Evolutionary conservation across 1,140 invertebrate species (phyloP).

Genomic region (Oscheius sp.): DNA sequence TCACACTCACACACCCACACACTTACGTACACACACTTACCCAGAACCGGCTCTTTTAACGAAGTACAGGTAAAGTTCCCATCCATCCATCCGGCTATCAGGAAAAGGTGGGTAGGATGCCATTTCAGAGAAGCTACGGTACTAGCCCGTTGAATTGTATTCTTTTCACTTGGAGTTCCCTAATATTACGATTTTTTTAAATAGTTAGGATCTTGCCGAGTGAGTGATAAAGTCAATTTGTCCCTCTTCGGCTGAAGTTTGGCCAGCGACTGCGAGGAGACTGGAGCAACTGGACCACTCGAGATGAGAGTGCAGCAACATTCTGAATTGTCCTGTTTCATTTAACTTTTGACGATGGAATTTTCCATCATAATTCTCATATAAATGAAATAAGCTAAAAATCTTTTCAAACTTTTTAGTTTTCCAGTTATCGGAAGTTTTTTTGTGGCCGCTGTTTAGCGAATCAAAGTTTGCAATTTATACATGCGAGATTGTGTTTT

Average conservation of each 20-base stretch:
- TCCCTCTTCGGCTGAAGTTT: neutral
- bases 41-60: too few species aligned
- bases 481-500: too few species aligned
- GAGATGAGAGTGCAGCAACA: neutral
- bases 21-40: too few species aligned
- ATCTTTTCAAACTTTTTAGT: too few species aligned
- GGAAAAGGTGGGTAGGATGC: neutral
- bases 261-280: neutral
- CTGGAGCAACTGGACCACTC: neutral
- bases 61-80: neutral
- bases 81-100: neutral
- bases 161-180: neutral
- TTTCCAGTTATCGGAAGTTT: too few species aligned
- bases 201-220: neutral
- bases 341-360: neutral
- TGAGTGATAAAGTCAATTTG: neutral
- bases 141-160: neutral
- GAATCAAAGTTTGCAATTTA: too few species aligned
- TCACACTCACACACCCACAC: neutral
- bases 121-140: neutral
- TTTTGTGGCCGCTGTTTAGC: too few species aligned
- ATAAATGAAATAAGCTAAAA: too few species aligned
- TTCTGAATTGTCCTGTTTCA: neutral
- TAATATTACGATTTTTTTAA: neutral
- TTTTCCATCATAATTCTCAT: too few species aligned